Conservation (phyloP, 2,797 vertebrate species). For the Merluccius polli region DNA sequence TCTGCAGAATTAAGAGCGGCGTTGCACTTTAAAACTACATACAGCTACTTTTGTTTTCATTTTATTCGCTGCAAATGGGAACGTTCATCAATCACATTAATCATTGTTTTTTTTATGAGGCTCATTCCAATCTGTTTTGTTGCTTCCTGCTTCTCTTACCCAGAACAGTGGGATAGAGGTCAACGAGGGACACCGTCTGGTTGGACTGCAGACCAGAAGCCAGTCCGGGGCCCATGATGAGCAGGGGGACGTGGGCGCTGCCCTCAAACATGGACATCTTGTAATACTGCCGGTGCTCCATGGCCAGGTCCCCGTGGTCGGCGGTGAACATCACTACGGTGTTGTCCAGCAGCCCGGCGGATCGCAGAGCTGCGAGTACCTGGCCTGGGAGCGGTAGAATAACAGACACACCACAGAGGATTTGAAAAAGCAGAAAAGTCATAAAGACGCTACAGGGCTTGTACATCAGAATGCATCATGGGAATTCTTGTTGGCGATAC, state of each 20-base stretch:
- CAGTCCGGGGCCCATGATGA: conserved; percentile 84
- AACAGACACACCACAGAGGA: not conserved
- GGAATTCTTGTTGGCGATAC: too few species aligned
- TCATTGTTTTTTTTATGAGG: not conserved
- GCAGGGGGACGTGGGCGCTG: conserved; percentile 88
- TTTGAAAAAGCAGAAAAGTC: not conserved
- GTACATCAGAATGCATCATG: too few species aligned
- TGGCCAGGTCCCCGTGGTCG: conserved; percentile 94
- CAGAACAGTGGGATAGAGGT: conserved; percentile 90
- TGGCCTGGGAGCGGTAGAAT: conserved; percentile 70
- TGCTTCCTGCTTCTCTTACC: conserved; percentile 68
- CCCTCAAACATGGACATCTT: conserved; percentile 99
- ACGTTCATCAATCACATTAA: not conserved
- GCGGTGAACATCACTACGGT: conserved; percentile 87
- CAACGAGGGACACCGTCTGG: conserved; percentile 87
- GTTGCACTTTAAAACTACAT: not conserved
- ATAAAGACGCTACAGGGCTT: too few species aligned
- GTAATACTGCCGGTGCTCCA: conserved; percentile 98
- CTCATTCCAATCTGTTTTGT: not conserved
- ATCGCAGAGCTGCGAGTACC: conserved; percentile 79
- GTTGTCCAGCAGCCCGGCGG: conserved; percentile 74
- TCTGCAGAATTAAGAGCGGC: conserved; percentile 66
- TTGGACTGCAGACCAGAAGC: conserved; percentile 70
- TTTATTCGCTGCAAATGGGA: not conserved
- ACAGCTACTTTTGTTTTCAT: not conserved